Evolutionary conservation across 2,888 invertebrate species (phyloP).

Genomic region (Cacoxenus indagator): DNA sequence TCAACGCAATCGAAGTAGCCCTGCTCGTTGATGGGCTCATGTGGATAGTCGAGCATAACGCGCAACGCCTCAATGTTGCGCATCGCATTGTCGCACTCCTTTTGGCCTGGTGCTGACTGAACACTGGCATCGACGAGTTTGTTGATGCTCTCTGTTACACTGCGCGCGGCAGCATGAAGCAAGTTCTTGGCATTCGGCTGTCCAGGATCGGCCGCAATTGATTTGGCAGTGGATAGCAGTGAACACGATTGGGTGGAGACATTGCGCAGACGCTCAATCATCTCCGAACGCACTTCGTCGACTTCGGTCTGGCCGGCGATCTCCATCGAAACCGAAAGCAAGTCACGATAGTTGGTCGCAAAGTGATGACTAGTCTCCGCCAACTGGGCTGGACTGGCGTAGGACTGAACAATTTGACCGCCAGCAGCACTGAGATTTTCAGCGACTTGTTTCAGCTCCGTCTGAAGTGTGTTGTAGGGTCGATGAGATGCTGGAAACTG

Average conservation of each 20-base stretch:
- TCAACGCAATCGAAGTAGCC: slow-evolving; percentile 96
- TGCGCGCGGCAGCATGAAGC: slow-evolving; percentile 87
- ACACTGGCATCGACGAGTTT: slow-evolving; percentile 81
- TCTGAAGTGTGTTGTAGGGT: slow-evolving; percentile 85
- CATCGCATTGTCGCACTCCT: slow-evolving; percentile 96
- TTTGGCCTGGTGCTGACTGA: slow-evolving; percentile 93
- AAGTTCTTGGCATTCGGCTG: slow-evolving; percentile 93
- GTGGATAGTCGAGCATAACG: slow-evolving; percentile 86
- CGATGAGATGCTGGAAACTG: slow-evolving; percentile 83
- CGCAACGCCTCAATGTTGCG: slow-evolving; percentile 90
- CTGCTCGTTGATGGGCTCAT: slow-evolving; percentile 88
- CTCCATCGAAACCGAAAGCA: slow-evolving; percentile 85
- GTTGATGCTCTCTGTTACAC: slow-evolving; percentile 94
- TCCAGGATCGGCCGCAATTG: slow-evolving; percentile 88
- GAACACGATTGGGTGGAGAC: slow-evolving; percentile 90
- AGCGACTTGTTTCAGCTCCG: slow-evolving; percentile 87
- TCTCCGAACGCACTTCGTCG: slow-evolving; percentile 80
- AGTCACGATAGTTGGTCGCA: slow-evolving; percentile 82
- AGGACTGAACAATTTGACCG: slow-evolving; percentile 84
- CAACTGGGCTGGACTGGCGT: slow-evolving; percentile 79
- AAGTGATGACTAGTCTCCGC: slow-evolving; percentile 84
- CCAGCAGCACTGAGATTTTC: slow-evolving; percentile 87
- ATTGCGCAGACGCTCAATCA: slow-evolving; percentile 88
- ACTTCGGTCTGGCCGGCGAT: slow-evolving; percentile 89
- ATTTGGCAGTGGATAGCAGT: slow-evolving; percentile 88